Evolutionary conservation across 2,888 invertebrate species (phyloP), one percentile per base, ranked within the genome.

Genomic region (Drosophila kokeensis): DNA sequence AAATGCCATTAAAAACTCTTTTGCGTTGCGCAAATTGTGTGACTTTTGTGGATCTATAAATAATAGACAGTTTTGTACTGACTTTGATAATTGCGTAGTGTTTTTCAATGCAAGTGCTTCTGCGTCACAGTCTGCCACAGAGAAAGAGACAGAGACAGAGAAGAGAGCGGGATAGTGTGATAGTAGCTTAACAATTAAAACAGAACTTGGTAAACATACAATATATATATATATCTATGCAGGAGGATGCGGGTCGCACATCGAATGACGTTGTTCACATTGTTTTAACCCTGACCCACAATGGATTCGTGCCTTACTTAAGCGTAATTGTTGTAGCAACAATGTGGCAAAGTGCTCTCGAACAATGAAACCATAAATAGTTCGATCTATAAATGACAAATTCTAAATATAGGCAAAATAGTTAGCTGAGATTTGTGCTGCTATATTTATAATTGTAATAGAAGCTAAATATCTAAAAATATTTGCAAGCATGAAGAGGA

Each of bases 1-100:
- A 82, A 89, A 84, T 82, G 58, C 18, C 45, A 76, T 79, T 66
- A 75, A 72, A 73, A 52, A 42, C 24, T 70, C 40, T 59, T 27
- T 27, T 63, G 69, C 66, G 69, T 69, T 15, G 59, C 57, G 53
- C 5, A 48, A 66, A 60, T 29, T 45, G 18, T 54, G 32, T n/a
- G 49, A 65, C 29, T 36, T 64, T 66, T 40, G 11, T 54, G 11
- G 34, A 54, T 73, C 67, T 79, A 82, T 69, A 72, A 76, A 84
- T 76, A 87, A 36, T 36, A 8, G 8, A 27, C 57, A 50, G 10
- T 62, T 65, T 24, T 38, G 18, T n/a, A 55, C 4, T 61, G 69
- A 49, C 61, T 58, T 70, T 58, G 50, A 64, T 64, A 81, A 64
- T 76, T 78, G 72, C 69, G 57, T 54, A 58, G 64, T 62, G 38